Percentiles rank a stretch among this genome's conserved stretches.
Evolutionary conservation across 2,888 invertebrate species (phyloP).

Genomic region (Cryptocephalus moraei): DNA sequence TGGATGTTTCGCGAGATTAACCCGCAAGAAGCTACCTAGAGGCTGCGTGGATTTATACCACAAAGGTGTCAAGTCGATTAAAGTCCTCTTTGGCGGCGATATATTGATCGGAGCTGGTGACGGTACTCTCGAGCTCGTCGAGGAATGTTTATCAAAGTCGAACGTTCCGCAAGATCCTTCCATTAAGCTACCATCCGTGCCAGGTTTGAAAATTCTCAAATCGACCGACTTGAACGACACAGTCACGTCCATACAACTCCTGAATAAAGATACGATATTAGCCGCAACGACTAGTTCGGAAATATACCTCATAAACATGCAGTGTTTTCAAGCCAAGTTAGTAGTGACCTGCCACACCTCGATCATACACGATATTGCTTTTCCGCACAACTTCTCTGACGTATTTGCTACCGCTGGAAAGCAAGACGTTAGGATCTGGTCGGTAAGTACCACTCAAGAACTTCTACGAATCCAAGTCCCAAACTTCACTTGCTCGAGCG

Average conservation of each 20-base stretch:
- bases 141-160: slow-evolving; percentile 27
- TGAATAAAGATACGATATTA: slow-evolving; percentile 51
- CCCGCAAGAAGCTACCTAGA: slow-evolving; percentile 40
- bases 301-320: slow-evolving; percentile 65
- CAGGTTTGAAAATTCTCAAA: slow-evolving; percentile 38
- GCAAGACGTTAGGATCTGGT: slow-evolving; percentile 83
- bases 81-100: slow-evolving; percentile 49
- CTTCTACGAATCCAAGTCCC: slow-evolving; percentile 71
- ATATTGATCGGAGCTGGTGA: slow-evolving; percentile 77
- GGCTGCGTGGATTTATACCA: slow-evolving; percentile 50
- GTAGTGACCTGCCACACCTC: slow-evolving; percentile 75
- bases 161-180: slow-evolving; percentile 10
- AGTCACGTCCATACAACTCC: slow-evolving; percentile 64
- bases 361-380: slow-evolving; percentile 69
- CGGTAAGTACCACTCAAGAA: slow-evolving; percentile 63
- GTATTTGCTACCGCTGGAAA: slow-evolving; percentile 82
- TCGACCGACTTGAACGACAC: slow-evolving; percentile 49
- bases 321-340: slow-evolving; percentile 57
- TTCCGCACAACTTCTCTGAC: slow-evolving; percentile 70
- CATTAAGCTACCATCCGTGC: slow-evolving; percentile 38
- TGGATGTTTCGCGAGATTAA: slow-evolving; percentile 48
- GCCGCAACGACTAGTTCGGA: slow-evolving; percentile 72
- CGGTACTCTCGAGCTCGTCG: slow-evolving; percentile 67
- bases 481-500: slow-evolving; percentile 76
- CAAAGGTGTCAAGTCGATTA: slow-evolving; percentile 55